Base-by-base conservation (phyloP, 2,113 vertebrate species). In the Burhinus bistriatus region DNA sequence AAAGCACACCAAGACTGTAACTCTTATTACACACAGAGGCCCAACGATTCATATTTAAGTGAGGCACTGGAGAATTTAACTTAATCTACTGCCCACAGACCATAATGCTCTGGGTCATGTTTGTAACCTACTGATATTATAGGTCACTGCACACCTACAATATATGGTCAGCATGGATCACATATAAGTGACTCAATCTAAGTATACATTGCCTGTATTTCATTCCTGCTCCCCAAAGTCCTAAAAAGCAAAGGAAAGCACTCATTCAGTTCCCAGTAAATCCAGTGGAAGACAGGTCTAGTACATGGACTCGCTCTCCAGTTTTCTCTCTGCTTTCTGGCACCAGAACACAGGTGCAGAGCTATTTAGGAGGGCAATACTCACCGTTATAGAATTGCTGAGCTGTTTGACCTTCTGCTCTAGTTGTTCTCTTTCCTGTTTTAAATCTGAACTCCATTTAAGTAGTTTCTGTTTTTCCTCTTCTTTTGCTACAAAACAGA, bases 391-490 rank as follows among this genome's bases (percentile, higher is more conserved):
- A 83, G 99, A 99, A 98, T 97, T 99, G 98, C 99, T 99, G 98
- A 99, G 99, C 93, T 99, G 99, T 96, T 99, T 99, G 97, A 99
- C 99, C 98, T 99, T 98, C 98, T 99, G 99, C 91, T 99, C 99
- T 97, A 99, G 98, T 77, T 99, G 99, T 97, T 99, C 99, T 82
- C 99, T 98, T 97, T 99, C 99, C 97, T 99, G 98, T 85, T 99
- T 99, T 98, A 99, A 98, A 92, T 99, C 99, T 90, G 99, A 98
- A 96, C 99, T 99, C 99, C 99, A 99, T 94, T 99, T 99, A 97
- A 99, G 98, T 97, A 99, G 98, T 97, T 99, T 99, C 98, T 99
- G 99, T 94, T 99, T 99, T 97, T 99, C 99, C 93, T 99, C 99
- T 97, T 99, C 99, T 99, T 99, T 99, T 96, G 99, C 99, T 99